Evolutionary conservation across 2,797 vertebrate genomes (phyloP).

Genomic region (Chaunax sp.): DNA sequence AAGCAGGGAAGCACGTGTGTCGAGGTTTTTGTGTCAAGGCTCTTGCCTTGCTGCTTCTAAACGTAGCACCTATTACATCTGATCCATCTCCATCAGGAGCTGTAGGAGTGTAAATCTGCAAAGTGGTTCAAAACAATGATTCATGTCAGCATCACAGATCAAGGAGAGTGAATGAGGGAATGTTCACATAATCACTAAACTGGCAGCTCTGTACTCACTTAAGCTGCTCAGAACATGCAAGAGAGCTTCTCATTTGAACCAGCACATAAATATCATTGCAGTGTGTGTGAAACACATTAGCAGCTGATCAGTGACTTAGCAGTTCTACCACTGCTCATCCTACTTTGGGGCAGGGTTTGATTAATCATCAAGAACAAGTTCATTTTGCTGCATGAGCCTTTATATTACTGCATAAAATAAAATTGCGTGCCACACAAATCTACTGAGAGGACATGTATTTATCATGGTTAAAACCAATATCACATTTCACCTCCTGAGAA

Average conservation of each 20-base stretch:
- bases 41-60: slow-evolving; percentile 20
- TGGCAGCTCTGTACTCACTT: slow-evolving; percentile 19
- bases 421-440: slow-evolving; percentile 15
- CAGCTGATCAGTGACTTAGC: slow-evolving; percentile 7
- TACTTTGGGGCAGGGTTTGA: slow-evolving; percentile 16
- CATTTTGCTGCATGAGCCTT: slow-evolving; percentile 28
- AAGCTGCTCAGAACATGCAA: slow-evolving; percentile 13
- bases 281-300: slow-evolving; percentile 1
- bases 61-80: slow-evolving; percentile 19
- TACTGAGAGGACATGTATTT: slow-evolving; percentile 7
- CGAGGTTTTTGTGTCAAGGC: background rate
- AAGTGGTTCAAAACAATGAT: slow-evolving; percentile 63
- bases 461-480: slow-evolving; percentile 27
- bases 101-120: slow-evolving; percentile 41
- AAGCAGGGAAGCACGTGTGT: slow-evolving; percentile 24
- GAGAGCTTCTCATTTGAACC: slow-evolving; percentile 4
- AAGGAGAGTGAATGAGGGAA: slow-evolving; percentile 39
- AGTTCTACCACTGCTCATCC: slow-evolving; percentile 4
- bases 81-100: slow-evolving; percentile 25
- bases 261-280: slow-evolving; percentile 1
- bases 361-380: slow-evolving; percentile 25
- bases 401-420: slow-evolving; percentile 12
- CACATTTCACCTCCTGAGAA: slow-evolving; percentile 42
- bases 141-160: slow-evolving; percentile 59
- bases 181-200: slow-evolving; percentile 31